Evolutionary conservation across 2,888 invertebrate species (phyloP), one percentile per base, ranked within the genome.

Genomic region (Caenorhabditis sp.): DNA sequence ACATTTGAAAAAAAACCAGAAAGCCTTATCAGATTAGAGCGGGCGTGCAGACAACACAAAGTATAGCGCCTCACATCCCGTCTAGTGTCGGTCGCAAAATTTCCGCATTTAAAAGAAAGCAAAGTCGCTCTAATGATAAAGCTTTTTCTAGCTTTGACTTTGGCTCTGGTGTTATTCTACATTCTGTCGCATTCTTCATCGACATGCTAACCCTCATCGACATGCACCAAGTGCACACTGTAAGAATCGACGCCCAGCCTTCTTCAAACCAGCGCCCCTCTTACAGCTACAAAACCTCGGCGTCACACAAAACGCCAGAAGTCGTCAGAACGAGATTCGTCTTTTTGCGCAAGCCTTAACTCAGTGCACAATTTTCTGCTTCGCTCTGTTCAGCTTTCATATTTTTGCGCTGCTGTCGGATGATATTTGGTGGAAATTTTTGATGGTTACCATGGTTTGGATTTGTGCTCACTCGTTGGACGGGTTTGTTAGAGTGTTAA

Each of bases 381-480:
- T 71, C 14, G 63, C 66, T 1, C 62, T 66, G 0, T 53, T 71
- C 21, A 55, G 59, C 0, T 71, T 71, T 43, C 70, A 71, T 37
- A 59, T 66, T 31, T 73, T 66, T 57, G 66, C 66, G 3, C 51
- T 66, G 21, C 36, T 71, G 10, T 71, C 70, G 31, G 63, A 66
- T 24, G 62, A 66, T 27, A 21, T 71, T 26, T 71, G 70, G 70
- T 71, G 66, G 66, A 54, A 66, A 19, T 71, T 71, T 26, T 37
- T 66, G 27, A 71, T 66, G 70, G 70, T 71, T 19, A 71, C 70
- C 10, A 71, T 71, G 66, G 55, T 66, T 4, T 71, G 70, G 70
- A 66, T 71, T 5, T 54, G 59, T 12, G 66, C 66, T 8, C 70
- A 71, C 26, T 66, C 63, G n/a, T 23, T 63, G n/a, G 70, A 71